Percentiles rank a stretch among this genome's conserved stretches.
These are phyloP conservation scores for Polylopha cassiicola DNA, from an alignment of 2,888 invertebrate species.

Conservation along the genomic window DNA sequence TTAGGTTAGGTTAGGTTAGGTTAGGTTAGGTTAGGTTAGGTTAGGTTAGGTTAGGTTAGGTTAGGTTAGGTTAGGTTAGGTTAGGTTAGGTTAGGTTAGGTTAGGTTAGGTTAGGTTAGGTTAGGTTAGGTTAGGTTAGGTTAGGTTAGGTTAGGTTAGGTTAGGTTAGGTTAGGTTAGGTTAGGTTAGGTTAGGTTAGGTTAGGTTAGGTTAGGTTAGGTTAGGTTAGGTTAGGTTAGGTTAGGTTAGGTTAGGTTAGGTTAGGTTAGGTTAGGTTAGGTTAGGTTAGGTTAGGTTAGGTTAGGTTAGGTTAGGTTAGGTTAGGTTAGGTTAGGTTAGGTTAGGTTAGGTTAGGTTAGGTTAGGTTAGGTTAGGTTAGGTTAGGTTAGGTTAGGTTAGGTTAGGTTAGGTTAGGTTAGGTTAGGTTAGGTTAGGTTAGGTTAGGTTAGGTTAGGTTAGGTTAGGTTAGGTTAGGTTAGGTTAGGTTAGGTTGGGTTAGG, in stretches of 20 bases:
- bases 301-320: slow-evolving; percentile 16
- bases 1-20: slow-evolving; percentile 9
- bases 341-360: slow-evolving; percentile 16
- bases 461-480: slow-evolving; percentile 10
- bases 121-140: slow-evolving; percentile 9
- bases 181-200: slow-evolving; percentile 9
- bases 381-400: slow-evolving; percentile 9
- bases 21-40: slow-evolving; percentile 9
- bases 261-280: slow-evolving; percentile 18
- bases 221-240: slow-evolving; percentile 18
- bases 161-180: slow-evolving; percentile 9
- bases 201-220: slow-evolving; percentile 9
- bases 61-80: slow-evolving; percentile 9
- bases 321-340: slow-evolving; percentile 15
- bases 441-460: slow-evolving; percentile 9
- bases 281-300: slow-evolving; percentile 18
- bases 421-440: slow-evolving; percentile 9
- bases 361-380: slow-evolving; percentile 14
- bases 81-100: slow-evolving; percentile 9
- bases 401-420: slow-evolving; percentile 9
- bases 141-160: slow-evolving; percentile 9
- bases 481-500: slow-evolving; percentile 8
- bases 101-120: slow-evolving; percentile 9
- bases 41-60: slow-evolving; percentile 9
- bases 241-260: slow-evolving; percentile 14